Conservation (phyloP, 2,797 vertebrate species). For the Coregonus ussuriensis region DNA sequence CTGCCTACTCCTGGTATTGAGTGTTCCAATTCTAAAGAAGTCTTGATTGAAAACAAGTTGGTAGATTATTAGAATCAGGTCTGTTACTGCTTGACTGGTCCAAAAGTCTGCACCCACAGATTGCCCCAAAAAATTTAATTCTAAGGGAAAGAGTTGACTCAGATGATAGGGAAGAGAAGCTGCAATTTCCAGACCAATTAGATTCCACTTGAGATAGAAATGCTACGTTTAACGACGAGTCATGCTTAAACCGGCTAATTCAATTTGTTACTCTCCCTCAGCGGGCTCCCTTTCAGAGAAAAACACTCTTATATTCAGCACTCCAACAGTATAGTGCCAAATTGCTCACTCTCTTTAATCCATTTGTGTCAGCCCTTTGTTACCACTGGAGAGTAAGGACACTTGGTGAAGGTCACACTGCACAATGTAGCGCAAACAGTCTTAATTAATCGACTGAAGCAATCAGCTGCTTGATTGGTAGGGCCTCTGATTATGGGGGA, state of each 20-base stretch:
- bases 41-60: not conserved
- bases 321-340: constrained; percentile 28
- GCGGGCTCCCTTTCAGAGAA: constrained; percentile 30
- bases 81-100: not conserved
- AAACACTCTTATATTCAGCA: constrained; percentile 32
- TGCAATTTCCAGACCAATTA: constrained; percentile 4
- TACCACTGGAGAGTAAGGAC: constrained; percentile 1
- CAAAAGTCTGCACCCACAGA: not conserved
- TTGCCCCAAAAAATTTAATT: not conserved
- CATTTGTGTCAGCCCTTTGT: no score
- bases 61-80: not conserved
- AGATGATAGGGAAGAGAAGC: not conserved
- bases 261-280: not conserved
- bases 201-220: not conserved
- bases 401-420: constrained; percentile 41
- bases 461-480: constrained; percentile 8
- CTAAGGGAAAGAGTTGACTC: not conserved
- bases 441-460: constrained; percentile 24
- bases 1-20: not conserved
- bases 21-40: not conserved
- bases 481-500: constrained; percentile 27
- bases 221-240: no score
- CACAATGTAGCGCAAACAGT: constrained; percentile 8
- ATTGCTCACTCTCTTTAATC: constrained; percentile 16
- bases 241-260: not conserved